phyloP scores from a whole-genome alignment of 2,113 vertebrate species.

The Cromileptes altivelis region DNA sequence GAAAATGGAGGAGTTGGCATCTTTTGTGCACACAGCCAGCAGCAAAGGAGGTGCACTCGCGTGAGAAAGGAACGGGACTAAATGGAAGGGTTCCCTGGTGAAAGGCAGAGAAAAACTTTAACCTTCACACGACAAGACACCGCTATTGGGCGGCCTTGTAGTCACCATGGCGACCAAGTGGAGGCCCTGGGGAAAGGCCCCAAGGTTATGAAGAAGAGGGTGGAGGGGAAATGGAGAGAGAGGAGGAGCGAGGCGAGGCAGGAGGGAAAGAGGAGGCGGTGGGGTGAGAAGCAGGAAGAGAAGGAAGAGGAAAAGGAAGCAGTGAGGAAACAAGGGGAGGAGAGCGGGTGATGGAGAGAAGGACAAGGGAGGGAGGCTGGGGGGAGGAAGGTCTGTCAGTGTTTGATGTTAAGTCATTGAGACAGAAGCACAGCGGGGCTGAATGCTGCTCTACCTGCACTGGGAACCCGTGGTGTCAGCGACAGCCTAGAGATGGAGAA shows the following conservation, averaged over 20 bases:
- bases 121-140: constrained; percentile 77
- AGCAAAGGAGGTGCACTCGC: constrained; percentile 21
- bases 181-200: constrained; percentile 76
- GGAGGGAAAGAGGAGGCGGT: constrained; percentile 15
- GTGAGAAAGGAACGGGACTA: constrained; percentile 14
- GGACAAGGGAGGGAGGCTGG: constrained; percentile 23
- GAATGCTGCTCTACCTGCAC: constrained; percentile 75
- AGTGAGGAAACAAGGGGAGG: constrained; percentile 42
- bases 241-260: constrained; percentile 12
- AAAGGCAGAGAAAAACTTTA: constrained; percentile 78
- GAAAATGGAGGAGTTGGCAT: constrained; percentile 35
- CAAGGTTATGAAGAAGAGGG: constrained; percentile 63
- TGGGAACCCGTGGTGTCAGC: constrained; percentile 54
- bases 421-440: constrained; percentile 74
- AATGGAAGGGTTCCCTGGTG: constrained; percentile 28
- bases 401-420: constrained; percentile 79
- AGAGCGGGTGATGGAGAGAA: constrained; percentile 1
- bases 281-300: constrained; percentile 18
- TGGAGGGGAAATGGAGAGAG: constrained; percentile 42
- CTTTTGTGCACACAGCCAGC: constrained; percentile 46
- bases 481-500: constrained; percentile 60
- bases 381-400: constrained; percentile 48
- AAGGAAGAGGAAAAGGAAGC: constrained; percentile 52
- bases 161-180: constrained; percentile 84
- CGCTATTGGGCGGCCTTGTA: constrained; percentile 59